A percentile compares a stretch with the other conserved stretches of the same genome.
Evolutionary conservation across 92 coral and sea anemone genomes (phyloP).

Genomic region (Zoanthus solanderi): DNA sequence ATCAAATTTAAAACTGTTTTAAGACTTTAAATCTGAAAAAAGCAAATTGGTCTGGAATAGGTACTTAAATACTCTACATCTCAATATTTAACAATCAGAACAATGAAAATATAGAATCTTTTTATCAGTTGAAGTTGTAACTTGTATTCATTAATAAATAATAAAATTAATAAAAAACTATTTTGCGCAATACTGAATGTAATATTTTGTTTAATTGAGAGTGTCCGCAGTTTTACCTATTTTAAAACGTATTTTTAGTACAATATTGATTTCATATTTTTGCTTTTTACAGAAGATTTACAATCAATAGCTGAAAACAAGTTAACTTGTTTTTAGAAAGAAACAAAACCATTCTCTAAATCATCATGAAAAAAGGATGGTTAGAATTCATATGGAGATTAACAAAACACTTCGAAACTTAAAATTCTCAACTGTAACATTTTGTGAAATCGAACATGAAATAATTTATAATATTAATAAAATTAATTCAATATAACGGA

Average conservation of each 20-base stretch:
- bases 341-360: neutral
- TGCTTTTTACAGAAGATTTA: conserved; percentile 1
- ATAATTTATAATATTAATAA: too few species aligned
- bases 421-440: too few species aligned
- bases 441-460: too few species aligned
- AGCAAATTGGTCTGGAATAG: neutral
- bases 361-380: too few species aligned
- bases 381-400: too few species aligned
- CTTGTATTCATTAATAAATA: neutral
- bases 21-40: neutral
- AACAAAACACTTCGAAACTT: too few species aligned
- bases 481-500: neutral
- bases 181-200: neutral
- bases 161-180: neutral
- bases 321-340: neutral
- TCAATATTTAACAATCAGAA: neutral
- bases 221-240: neutral
- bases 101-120: neutral
- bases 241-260: neutral
- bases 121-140: neutral
- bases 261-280: neutral
- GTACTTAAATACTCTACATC: neutral
- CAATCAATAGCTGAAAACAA: neutral
- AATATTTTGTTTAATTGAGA: neutral
- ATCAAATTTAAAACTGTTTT: neutral